Conservation (phyloP, 2,888 invertebrate genomes). For the Crepidodera aurea region DNA sequence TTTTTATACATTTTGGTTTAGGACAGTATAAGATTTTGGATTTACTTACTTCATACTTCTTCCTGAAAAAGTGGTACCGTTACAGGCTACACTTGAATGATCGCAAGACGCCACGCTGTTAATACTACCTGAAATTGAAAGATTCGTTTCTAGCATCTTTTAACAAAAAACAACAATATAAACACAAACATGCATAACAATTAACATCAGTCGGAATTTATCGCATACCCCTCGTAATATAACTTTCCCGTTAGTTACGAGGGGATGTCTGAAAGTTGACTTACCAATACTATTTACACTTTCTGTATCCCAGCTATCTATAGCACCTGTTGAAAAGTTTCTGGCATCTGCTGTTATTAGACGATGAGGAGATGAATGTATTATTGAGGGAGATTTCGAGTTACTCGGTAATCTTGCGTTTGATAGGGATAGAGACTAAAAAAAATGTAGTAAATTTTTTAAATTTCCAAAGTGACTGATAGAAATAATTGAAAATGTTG, state of each 20-base stretch:
- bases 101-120: conserved; percentile 79
- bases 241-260: no score
- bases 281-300: conserved; percentile 82
- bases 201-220: no score
- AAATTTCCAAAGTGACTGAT: background rate
- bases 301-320: conserved; percentile 67
- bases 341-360: conserved; percentile 58
- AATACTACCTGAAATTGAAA: conserved; percentile 62
- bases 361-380: conserved; percentile 47
- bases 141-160: conserved; percentile 1
- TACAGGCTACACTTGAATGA: conserved; percentile 80
- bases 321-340: conserved; percentile 67
- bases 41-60: conserved; percentile 59
- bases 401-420: conserved; percentile 50
- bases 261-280: conserved; percentile 54
- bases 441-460: conserved; percentile 42
- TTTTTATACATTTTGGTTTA: no score
- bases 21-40: no score
- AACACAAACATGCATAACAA: no score
- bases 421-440: conserved; percentile 59
- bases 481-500: no score
- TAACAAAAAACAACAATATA: conserved; percentile 3
- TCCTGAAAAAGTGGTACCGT: conserved; percentile 68
- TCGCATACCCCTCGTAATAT: no score
- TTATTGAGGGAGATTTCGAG: conserved; percentile 51